Percentiles rank a stretch among this genome's conserved stretches.
Conservation (phyloP, 2,888 invertebrate genomes). For the Mythimna albipuncta region DNA sequence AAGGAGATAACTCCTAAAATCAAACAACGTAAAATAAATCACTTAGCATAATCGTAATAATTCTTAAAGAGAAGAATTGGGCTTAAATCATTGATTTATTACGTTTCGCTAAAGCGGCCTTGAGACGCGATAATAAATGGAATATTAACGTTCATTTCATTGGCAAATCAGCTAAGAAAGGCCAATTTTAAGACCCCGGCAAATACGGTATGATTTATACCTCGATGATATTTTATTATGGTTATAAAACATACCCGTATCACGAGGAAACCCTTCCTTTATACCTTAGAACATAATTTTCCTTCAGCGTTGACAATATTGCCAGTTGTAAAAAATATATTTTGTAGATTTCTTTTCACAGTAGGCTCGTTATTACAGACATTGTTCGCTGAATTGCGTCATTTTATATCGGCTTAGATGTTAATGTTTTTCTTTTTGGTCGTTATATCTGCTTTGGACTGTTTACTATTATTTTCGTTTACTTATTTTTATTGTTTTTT, state of each 20-base stretch:
- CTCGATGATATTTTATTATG: conserved; percentile 83
- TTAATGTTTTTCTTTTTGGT: conserved; percentile 21
- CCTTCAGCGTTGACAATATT: conserved; percentile 76
- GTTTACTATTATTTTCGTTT: background rate
- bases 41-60: conserved; percentile 44
- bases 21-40: conserved; percentile 61
- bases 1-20: conserved; percentile 42
- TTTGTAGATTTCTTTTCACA: conserved; percentile 62
- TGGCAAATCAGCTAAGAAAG: conserved; percentile 74
- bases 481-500: too few species aligned
- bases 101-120: conserved; percentile 42
- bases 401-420: conserved; percentile 59
- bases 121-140: conserved; percentile 58
- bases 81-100: conserved; percentile 64
- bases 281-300: conserved; percentile 75
- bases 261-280: conserved; percentile 77
- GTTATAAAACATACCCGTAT: conserved; percentile 80
- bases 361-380: conserved; percentile 63
- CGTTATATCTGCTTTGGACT: background rate
- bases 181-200: conserved; percentile 76
- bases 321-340: conserved; percentile 71
- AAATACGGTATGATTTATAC: conserved; percentile 82
- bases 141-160: conserved; percentile 69
- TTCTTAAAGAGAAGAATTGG: conserved; percentile 56
- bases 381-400: conserved; percentile 68